Conservation (phyloP, 2,888 invertebrate genomes). For the Branchipolynoe longqiensis region DNA sequence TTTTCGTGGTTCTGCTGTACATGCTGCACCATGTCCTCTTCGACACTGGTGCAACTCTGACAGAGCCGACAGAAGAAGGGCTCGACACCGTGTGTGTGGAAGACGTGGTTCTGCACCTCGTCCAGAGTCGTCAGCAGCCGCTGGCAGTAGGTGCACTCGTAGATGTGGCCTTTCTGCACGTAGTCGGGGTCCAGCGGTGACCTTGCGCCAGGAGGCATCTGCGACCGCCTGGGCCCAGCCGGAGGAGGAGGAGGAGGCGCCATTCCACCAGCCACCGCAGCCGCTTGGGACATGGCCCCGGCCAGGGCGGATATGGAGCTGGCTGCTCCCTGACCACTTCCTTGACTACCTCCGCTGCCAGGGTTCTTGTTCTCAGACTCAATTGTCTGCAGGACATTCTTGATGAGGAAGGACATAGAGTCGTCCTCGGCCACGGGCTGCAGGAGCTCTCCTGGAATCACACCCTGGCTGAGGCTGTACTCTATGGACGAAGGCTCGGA, state of each 20-base stretch:
- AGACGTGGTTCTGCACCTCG: slow-evolving; percentile 7
- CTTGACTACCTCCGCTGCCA: background rate
- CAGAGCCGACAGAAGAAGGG: slow-evolving; percentile 42
- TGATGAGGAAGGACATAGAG: slow-evolving; percentile 47
- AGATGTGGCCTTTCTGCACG: slow-evolving; percentile 15
- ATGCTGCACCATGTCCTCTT: slow-evolving; percentile 43
- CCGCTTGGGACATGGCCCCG: slow-evolving; percentile 6
- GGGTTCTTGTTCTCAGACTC: slow-evolving; percentile 25
- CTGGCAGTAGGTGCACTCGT: slow-evolving; percentile 48
- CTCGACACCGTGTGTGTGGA: slow-evolving; percentile 10
- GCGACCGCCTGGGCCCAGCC: too few relatives aligned
- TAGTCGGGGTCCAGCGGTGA: background rate
- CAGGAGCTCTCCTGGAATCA: slow-evolving; percentile 45
- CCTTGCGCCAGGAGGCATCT: background rate
- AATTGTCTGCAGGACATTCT: slow-evolving; percentile 49
- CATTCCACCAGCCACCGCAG: background rate
- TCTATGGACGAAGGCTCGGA: background rate
- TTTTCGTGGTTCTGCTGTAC: slow-evolving; percentile 21
- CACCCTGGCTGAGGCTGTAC: slow-evolving; percentile 33
- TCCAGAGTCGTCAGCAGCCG: background rate
- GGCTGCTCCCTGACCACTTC: background rate
- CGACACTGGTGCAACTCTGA: slow-evolving; percentile 12
- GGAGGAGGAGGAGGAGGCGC: background rate
- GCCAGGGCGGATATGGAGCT: background rate
- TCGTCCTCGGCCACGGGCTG: slow-evolving; percentile 39